Conservation (phyloP, 2,888 invertebrate genomes). For the Corythucha ciliata region DNA sequence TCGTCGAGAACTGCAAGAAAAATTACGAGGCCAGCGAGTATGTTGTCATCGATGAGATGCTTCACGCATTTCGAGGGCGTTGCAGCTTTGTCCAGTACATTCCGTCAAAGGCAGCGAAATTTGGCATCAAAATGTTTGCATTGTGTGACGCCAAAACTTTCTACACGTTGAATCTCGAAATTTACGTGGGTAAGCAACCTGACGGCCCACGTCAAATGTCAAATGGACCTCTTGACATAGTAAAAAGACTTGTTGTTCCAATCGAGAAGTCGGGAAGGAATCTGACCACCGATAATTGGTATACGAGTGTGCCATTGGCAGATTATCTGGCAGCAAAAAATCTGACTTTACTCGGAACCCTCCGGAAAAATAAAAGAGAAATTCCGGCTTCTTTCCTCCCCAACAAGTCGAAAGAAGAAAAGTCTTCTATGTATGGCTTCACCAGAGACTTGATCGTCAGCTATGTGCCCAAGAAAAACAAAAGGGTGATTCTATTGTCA, state of each 20-base stretch:
- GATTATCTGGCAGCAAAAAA: conserved; percentile 25
- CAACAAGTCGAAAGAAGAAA: no score
- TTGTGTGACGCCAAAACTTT: conserved; percentile 29
- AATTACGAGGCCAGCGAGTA: conserved; percentile 26
- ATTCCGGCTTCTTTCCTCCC: no score
- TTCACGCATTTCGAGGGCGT: conserved; percentile 28
- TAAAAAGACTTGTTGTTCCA: conserved; percentile 25
- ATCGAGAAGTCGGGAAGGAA: conserved; percentile 29
- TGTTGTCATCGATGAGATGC: conserved; percentile 31
- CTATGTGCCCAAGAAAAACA: no score
- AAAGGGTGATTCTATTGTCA: no score
- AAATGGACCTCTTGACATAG: conserved; percentile 27
- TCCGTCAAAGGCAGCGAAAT: conserved; percentile 24
- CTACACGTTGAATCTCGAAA: conserved; percentile 29
- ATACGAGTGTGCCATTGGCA: conserved; percentile 18
- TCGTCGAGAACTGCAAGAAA: conserved; percentile 27
- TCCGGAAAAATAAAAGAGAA: conserved; percentile 34
- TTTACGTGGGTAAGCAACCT: conserved; percentile 29
- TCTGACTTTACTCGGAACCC: conserved; percentile 34
- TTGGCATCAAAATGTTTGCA: conserved; percentile 28
- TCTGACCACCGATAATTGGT: conserved; percentile 26
- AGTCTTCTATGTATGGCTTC: no score
- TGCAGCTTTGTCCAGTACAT: conserved; percentile 29
- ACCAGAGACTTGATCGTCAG: no score
- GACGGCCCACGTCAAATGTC: conserved; percentile 26